These are phyloP conservation scores for Hypomecis atomaria DNA, from an alignment of 2,888 invertebrate species.

Conservation along the genomic window DNA sequence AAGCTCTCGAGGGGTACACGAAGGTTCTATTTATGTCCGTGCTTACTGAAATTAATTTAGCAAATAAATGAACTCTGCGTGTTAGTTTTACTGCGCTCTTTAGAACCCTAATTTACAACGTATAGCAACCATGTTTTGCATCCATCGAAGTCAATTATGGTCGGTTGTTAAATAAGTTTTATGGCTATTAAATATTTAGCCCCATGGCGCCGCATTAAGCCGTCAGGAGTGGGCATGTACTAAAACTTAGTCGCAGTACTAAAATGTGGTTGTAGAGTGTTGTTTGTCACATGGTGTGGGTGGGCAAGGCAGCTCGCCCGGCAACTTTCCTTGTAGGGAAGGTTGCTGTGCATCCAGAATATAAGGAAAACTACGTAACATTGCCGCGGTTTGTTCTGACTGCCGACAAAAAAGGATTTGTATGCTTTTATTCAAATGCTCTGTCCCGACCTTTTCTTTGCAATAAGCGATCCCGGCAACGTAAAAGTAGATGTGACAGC, in stretches of 20 bases:
- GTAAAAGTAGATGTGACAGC: slow-evolving; percentile 8
- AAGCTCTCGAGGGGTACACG: slow-evolving; percentile 8
- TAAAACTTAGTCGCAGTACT: slow-evolving; percentile 50
- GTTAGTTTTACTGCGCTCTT: slow-evolving; percentile 14
- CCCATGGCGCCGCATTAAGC: slow-evolving; percentile 63
- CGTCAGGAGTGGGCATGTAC: slow-evolving; percentile 60
- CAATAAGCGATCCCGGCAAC: slow-evolving; percentile 1
- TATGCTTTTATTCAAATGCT: slow-evolving; percentile 25
- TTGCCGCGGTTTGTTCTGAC: slow-evolving; percentile 24
- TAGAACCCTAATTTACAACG: slow-evolving; percentile 21
- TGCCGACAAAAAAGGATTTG: slow-evolving; percentile 22
- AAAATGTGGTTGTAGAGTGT: slow-evolving; percentile 34
- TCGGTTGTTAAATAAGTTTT: slow-evolving; percentile 39
- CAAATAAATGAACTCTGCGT: slow-evolving; percentile 10
- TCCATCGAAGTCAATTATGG: slow-evolving; percentile 31
- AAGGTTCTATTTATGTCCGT: slow-evolving; percentile 2
- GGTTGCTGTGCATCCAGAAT: slow-evolving; percentile 69
- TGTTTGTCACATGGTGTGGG: slow-evolving; percentile 51
- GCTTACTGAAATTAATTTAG: slow-evolving; percentile 12
- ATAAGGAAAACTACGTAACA: slow-evolving; percentile 60
- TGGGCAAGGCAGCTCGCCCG: slow-evolving; percentile 69
- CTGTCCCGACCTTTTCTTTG: slow-evolving; percentile 15
- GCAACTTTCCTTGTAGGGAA: slow-evolving; percentile 78
- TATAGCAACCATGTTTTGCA: slow-evolving; percentile 26
- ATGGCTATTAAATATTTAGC: slow-evolving; percentile 52